Evolutionary conservation across 2,797 vertebrate genomes (phyloP), one percentile per base, ranked within the genome.

Genomic region (Xenops minutus): DNA sequence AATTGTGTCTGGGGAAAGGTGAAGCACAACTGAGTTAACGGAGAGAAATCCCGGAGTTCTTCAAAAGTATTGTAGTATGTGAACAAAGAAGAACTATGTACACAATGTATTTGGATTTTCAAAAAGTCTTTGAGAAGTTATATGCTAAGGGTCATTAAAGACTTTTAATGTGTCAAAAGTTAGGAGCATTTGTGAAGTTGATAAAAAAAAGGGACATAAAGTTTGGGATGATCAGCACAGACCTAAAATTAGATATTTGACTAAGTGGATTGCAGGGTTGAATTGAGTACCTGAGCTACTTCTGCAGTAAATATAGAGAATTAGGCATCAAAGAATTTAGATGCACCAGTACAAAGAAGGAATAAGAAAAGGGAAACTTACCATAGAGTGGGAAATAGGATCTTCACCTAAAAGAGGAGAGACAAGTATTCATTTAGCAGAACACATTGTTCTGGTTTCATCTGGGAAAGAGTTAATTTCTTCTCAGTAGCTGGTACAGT

Each of bases 1-100:
- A 56, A 26, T 29, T 14, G 7, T 76, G 10, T 52, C 3, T 56
- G 12, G 18, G 26, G 32, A 89, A 79, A 75, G 14, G 16, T 9
- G 6, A 11, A 54, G 23, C 6, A 32, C 14, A 46, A 4, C 30
- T 5, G 10, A 59, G 14, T 36, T 36, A 71, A 44, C 9, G 64
- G 43, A 56, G 75, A 32, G 10, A 54, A 75, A 83, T 76, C 6
- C 36, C 56, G 26, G 30, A 69, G 14, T 21, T 91, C 73, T 80
- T 76, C 0, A 2, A 34, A 67, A 56, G 26, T 72, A 29, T 59
- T 0, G 0, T 18, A 48, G 36, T 77, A 72, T 26, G 16, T 27
- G 21, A 49, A 56, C 26, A 44, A 68, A 64, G 51, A 79, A 12
- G 12, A 88, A 37, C 1, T 5, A 52, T 1, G 1, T 52, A 19